Base-by-base conservation (phyloP, 2,113 vertebrate species). In the Setophaga petechia region DNA sequence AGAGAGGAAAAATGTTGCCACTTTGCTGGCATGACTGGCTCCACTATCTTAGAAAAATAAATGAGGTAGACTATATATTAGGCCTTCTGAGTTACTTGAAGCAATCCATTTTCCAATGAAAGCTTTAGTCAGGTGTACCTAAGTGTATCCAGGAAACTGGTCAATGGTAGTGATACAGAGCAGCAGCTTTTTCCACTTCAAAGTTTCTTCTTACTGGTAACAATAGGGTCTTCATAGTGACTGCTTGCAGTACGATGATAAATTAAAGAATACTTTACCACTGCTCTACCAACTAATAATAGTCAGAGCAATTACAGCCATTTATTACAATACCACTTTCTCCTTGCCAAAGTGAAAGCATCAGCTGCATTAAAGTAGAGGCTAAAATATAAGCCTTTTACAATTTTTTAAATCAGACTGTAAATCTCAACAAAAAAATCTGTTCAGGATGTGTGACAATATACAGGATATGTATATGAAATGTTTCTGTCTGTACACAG, bases 31-130 rank as follows among this genome's bases (percentile, higher is more conserved):
- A 81, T 90, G 93, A 91, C 89, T 95, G 65, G 39, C 61, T 94
- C 67, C 61, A 61, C 67, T 95, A 77, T 90, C 82, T 95, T 87
- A 62, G 82, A 90, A 95, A 97, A 95, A 88, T 94, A 95, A 93
- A 95, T 94, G 87, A 93, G 57, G 19, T 84, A 35, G 68, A 63
- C 93, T 94, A 37, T 49, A 90, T 91, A 88, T 93, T 92, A 94
- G 71, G 41, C 80, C 52, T 89, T 94, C 71, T 90, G 73, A 88
- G 83, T 81, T 96, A 90, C 82, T n/a, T 90, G 84, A 71, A 92
- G 79, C 69, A 94, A 96, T 96, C 68, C 35, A 95, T 96, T 95
- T 97, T 95, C 85, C 83, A 95, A 63, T 96, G 83, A 96, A 95
- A 96, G 76, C 37, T 89, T 91, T 92, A 95, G 89, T 95, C 91